These are phyloP conservation scores for Tetraneura akinire DNA, from an alignment of 1,140 invertebrate species.

Conservation along the genomic window DNA sequence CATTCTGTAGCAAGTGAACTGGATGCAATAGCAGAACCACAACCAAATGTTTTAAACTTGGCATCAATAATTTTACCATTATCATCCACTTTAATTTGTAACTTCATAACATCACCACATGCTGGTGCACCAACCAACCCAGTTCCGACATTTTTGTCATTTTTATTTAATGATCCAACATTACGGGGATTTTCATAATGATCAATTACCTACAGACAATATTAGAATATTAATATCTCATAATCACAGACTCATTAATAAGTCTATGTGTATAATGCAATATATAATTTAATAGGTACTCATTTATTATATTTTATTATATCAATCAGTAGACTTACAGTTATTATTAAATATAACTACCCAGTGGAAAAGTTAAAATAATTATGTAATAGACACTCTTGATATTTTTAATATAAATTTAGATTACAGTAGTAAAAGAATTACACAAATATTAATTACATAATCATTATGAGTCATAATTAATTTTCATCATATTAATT, in stretches of 20 bases:
- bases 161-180: slow-evolving; percentile 96
- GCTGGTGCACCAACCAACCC: slow-evolving; percentile 98
- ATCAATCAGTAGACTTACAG: too few relatives aligned
- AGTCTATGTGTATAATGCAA: not conserved
- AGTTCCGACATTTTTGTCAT: slow-evolving; percentile 91
- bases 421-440: too few relatives aligned
- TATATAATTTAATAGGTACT: too few relatives aligned
- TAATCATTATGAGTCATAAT: too few relatives aligned
- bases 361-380: too few relatives aligned
- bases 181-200: slow-evolving; percentile 99
- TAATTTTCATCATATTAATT: too few relatives aligned
- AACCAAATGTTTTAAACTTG: slow-evolving; percentile 99
- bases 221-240: slow-evolving; percentile 32
- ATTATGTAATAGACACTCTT: too few relatives aligned
- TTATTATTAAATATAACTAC: too few relatives aligned
- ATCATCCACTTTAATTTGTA: slow-evolving; percentile 92
- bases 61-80: slow-evolving; percentile 98
- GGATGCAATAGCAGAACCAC: slow-evolving; percentile 98
- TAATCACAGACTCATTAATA: not conserved
- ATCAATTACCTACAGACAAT: slow-evolving; percentile 83
- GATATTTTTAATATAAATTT: too few relatives aligned
- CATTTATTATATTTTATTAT: too few relatives aligned
- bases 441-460: too few relatives aligned
- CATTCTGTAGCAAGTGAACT: slow-evolving; percentile 99
- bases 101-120: slow-evolving; percentile 99